Percentiles rank a stretch among this genome's conserved stretches.
These are phyloP conservation scores for Columbina picui DNA, from an alignment of 2,113 vertebrate species.

Conservation along the genomic window DNA sequence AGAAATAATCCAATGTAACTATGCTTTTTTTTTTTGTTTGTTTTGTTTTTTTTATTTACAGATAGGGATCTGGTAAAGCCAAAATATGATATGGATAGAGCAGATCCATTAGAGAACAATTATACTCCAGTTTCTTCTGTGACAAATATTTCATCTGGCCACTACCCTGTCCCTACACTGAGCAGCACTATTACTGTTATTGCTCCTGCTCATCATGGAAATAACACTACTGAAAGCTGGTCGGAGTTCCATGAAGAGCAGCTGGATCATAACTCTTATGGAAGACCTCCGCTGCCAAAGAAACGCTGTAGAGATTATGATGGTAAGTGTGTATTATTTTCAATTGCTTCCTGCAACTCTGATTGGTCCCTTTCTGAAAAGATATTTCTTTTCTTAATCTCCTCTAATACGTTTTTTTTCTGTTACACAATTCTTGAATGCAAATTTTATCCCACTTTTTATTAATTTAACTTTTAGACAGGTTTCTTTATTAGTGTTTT, in stretches of 20 bases:
- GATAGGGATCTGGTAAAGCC: constrained; percentile 91
- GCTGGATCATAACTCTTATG: constrained; percentile 87
- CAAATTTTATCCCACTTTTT: background rate
- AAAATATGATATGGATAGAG: constrained; percentile 90
- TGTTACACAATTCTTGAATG: background rate
- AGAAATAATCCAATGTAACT: background rate
- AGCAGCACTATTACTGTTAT: constrained; percentile 97
- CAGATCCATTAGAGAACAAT: constrained; percentile 82
- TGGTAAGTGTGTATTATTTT: constrained; percentile 76
- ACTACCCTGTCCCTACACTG: constrained; percentile 92
- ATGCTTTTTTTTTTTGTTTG: constrained; percentile 38
- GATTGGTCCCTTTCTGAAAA: background rate
- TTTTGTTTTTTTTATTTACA: constrained; percentile 69
- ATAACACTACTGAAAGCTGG: constrained; percentile 95
- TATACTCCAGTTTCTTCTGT: constrained; percentile 85
- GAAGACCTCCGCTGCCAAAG: constrained; percentile 86
- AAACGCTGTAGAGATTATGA: constrained; percentile 97
- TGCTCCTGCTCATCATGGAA: constrained; percentile 92
- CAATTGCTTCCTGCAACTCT: background rate
- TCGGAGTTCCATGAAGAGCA: constrained; percentile 90
- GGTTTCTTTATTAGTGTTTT: background rate
- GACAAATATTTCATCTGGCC: constrained; percentile 84
- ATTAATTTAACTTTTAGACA: background rate
- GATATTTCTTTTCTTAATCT: background rate
- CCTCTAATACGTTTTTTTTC: background rate